A percentile compares a stretch with the other conserved stretches of the same genome.
These are phyloP conservation scores for Artemisiospiza belli DNA, from an alignment of 2,113 vertebrate species.

Conservation along the genomic window DNA sequence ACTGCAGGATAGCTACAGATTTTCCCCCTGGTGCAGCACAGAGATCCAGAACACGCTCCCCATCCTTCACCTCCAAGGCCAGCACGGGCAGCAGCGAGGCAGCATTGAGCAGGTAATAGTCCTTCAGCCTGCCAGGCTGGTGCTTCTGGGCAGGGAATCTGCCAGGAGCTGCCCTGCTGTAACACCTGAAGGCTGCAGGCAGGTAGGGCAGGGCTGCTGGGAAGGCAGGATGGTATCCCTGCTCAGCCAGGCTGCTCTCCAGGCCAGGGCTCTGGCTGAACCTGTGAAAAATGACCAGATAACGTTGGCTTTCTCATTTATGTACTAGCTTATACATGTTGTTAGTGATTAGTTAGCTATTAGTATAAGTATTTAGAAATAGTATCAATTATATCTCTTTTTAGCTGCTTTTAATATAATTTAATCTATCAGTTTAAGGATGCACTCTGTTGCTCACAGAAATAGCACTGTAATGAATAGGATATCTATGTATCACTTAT, in stretches of 20 bases:
- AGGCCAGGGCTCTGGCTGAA: constrained; percentile 77
- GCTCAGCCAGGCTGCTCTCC: constrained; percentile 70
- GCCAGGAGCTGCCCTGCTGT: constrained; percentile 70
- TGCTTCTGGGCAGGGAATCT: constrained; percentile 85
- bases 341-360: background rate
- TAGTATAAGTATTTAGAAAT: background rate
- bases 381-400: background rate
- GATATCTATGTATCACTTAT: background rate
- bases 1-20: constrained; percentile 87
- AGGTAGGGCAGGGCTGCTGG: constrained; percentile 44
- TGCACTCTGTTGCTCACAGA: background rate
- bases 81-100: constrained; percentile 91
- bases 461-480: background rate
- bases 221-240: constrained; percentile 79
- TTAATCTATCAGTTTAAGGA: background rate
- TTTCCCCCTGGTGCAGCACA: constrained; percentile 97
- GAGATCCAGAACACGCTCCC: constrained; percentile 88
- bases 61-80: constrained; percentile 83
- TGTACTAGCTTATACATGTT: background rate
- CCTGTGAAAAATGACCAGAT: constrained; percentile 63
- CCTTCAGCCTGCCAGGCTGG: constrained; percentile 83
- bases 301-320: background rate
- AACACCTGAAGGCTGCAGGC: constrained; percentile 80
- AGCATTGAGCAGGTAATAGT: constrained; percentile 91
- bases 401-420: background rate